Evolutionary conservation across 2,888 invertebrate species (phyloP).

Genomic region (Mechanitis mazaeus): DNA sequence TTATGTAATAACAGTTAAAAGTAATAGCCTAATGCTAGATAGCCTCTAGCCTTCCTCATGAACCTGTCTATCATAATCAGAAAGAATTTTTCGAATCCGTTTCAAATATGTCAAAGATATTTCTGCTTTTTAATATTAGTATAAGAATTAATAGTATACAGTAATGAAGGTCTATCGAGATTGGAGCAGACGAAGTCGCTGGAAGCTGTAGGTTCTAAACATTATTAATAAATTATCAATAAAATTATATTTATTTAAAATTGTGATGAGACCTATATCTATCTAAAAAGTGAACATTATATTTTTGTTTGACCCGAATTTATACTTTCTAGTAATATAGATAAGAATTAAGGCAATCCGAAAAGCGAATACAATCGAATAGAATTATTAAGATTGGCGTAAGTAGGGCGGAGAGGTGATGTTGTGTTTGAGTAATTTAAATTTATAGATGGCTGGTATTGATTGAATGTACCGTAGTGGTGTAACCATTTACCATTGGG

Average conservation of each 20-base stretch:
- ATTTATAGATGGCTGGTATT: constrained; percentile 34
- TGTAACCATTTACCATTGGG: neutral
- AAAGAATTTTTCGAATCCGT: too few species aligned
- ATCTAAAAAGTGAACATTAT: constrained; percentile 25
- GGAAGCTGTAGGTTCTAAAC: too few species aligned
- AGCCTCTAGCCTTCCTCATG: too few species aligned
- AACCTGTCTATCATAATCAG: too few species aligned
- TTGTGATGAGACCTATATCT: constrained; percentile 18
- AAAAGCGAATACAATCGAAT: constrained; percentile 44
- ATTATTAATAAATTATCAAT: neutral
- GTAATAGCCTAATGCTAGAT: too few species aligned
- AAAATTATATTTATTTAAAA: constrained; percentile 14
- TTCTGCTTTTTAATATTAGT: too few species aligned
- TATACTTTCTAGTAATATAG: constrained; percentile 43
- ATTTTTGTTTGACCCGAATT: constrained; percentile 30
- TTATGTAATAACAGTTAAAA: too few species aligned
- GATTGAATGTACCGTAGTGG: constrained; percentile 15
- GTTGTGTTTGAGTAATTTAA: constrained; percentile 33
- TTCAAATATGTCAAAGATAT: too few species aligned
- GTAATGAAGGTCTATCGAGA: too few species aligned
- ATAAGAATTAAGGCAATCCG: constrained; percentile 57
- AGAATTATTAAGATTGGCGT: constrained; percentile 56
- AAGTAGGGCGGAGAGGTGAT: constrained; percentile 43
- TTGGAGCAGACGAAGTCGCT: too few species aligned
- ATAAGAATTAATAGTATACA: too few species aligned